Evolutionary conservation across 2,888 invertebrate genomes (phyloP).

Genomic region (Andrena marginata): DNA sequence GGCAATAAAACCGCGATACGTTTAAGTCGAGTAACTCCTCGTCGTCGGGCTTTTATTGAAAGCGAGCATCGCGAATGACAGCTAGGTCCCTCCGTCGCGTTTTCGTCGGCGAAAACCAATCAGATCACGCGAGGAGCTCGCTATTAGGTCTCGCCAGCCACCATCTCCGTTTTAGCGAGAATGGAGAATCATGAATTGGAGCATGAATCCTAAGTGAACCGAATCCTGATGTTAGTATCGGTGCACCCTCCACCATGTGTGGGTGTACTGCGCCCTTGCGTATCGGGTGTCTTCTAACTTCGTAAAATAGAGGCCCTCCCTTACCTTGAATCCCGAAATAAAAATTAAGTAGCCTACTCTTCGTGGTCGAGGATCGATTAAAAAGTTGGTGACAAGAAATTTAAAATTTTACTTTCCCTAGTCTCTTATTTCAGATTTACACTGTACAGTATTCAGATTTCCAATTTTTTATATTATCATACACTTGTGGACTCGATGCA

Average conservation of each 20-base stretch:
- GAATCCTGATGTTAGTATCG: conserved; percentile 44
- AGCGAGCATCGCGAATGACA: neutral
- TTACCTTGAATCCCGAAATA: too few relatives aligned
- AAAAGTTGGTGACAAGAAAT: too few relatives aligned
- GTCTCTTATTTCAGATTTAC: too few relatives aligned
- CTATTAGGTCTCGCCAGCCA: conserved; percentile 3
- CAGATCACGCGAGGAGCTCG: neutral
- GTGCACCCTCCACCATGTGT: conserved; percentile 18
- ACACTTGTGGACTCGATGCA: too few relatives aligned
- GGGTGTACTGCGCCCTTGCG: too few relatives aligned
- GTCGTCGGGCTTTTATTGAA: conserved; percentile 13
- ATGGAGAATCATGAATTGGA: conserved; percentile 51
- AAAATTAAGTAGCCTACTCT: too few relatives aligned
- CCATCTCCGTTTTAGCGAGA: conserved; percentile 9
- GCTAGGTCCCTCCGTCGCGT: neutral
- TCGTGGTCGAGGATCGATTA: too few relatives aligned
- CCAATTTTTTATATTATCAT: too few relatives aligned
- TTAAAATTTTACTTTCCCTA: too few relatives aligned
- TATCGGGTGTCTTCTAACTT: neutral
- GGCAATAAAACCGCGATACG: neutral
- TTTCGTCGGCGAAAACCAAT: neutral
- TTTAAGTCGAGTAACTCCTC: neutral
- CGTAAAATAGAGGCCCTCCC: too few relatives aligned
- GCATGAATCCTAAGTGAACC: conserved; percentile 61
- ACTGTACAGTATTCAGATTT: too few relatives aligned